Conservation (phyloP, 2,113 vertebrate genomes). For the Syrrhaptes paradoxus region DNA sequence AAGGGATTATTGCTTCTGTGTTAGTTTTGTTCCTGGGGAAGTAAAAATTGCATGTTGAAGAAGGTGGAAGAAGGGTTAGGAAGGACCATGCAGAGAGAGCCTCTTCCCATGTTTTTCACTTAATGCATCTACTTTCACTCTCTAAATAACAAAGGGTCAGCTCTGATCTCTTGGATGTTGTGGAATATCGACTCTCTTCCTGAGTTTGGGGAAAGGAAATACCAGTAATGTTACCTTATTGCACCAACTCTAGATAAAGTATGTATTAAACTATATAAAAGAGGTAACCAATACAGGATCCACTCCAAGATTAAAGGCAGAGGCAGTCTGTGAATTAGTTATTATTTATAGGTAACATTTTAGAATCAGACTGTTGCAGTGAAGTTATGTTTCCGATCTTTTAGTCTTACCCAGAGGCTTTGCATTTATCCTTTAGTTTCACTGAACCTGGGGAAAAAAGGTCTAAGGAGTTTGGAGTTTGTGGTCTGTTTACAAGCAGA, state of each 20-base stretch:
- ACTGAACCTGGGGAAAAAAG: background rate
- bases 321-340: background rate
- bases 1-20: background rate
- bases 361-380: background rate
- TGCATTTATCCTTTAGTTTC: background rate
- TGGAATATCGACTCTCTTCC: background rate
- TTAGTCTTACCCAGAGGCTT: background rate
- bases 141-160: background rate
- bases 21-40: background rate
- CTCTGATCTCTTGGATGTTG: background rate
- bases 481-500: background rate
- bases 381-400: background rate
- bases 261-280: background rate
- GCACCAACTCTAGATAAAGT: background rate
- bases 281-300: background rate
- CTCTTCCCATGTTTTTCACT: background rate
- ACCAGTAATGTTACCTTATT: background rate
- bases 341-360: background rate
- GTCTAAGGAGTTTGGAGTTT: background rate
- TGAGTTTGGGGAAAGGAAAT: background rate
- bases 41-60: background rate
- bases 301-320: background rate
- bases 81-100: rapidly evolving
- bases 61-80: background rate
- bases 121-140: background rate